phyloP scores from a whole-genome alignment of 2,113 vertebrate genomes.

The Scortum barcoo region DNA sequence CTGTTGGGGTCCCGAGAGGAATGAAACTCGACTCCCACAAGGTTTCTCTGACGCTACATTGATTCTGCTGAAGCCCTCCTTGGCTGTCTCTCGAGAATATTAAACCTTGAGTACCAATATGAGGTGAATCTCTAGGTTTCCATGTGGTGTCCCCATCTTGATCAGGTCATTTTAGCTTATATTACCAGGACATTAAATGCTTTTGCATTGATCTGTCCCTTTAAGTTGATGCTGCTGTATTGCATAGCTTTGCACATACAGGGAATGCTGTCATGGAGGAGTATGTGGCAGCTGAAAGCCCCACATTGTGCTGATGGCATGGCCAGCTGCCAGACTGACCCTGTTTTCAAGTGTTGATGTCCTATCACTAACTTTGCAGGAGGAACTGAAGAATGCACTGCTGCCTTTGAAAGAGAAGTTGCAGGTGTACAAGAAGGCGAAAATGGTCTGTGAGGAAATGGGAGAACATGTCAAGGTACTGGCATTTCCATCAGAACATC shows the following conservation, averaged over 20 bases:
- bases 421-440: slow-evolving; percentile 76
- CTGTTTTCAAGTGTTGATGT: slow-evolving; percentile 49
- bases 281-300: slow-evolving; percentile 68
- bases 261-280: slow-evolving; percentile 37
- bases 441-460: slow-evolving; percentile 77
- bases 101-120: slow-evolving; percentile 18
- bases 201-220: not conserved
- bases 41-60: slow-evolving; percentile 64
- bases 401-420: slow-evolving; percentile 83
- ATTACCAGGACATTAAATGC: not conserved
- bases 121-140: not conserved
- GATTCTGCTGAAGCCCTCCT: slow-evolving; percentile 44
- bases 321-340: slow-evolving; percentile 61
- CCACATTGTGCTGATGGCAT: slow-evolving; percentile 51
- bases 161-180: slow-evolving; percentile 8
- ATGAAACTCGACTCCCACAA: slow-evolving; percentile 81
- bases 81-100: slow-evolving; percentile 1
- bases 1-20: slow-evolving; percentile 45
- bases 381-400: slow-evolving; percentile 82
- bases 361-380: slow-evolving; percentile 74
- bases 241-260: slow-evolving; percentile 44
- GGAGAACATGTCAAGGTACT: slow-evolving; percentile 83
- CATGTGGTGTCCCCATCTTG: not conserved
- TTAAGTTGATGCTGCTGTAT: slow-evolving; percentile 23
- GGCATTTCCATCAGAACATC: slow-evolving; percentile 4